Percentiles rank a stretch among this genome's conserved stretches.
These are phyloP conservation scores for Pharmacophagus antenor DNA, from an alignment of 2,888 invertebrate genomes.

Conservation along the genomic window DNA sequence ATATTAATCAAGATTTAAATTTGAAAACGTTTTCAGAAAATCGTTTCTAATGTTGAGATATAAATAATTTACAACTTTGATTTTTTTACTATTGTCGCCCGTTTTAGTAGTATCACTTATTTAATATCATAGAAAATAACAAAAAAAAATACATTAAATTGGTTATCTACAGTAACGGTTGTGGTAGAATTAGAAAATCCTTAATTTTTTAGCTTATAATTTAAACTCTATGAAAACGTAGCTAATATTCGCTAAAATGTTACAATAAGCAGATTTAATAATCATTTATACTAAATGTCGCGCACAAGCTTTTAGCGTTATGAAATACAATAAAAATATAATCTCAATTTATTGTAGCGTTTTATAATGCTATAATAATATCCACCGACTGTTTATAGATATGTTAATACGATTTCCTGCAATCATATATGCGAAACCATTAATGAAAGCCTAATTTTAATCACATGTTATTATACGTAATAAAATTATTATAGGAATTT, in stretches of 20 bases:
- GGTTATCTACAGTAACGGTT: slow-evolving; percentile 12
- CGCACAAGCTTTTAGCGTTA: slow-evolving; percentile 3
- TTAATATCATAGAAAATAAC: not conserved
- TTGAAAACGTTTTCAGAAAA: too few relatives aligned
- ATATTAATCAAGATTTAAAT: not conserved
- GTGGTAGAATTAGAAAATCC: slow-evolving; percentile 9
- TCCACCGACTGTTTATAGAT: not conserved
- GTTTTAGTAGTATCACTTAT: not conserved
- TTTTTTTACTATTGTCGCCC: not conserved
- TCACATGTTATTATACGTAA: not conserved
- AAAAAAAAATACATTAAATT: not conserved
- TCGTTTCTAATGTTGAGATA: too few relatives aligned
- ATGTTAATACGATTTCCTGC: not conserved
- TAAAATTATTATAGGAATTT: not conserved
- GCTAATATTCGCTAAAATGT: not conserved
- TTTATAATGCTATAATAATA: not conserved
- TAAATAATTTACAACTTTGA: not conserved
- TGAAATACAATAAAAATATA: not conserved
- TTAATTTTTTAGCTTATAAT: not conserved
- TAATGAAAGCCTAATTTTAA: not conserved
- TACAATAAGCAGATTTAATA: not conserved
- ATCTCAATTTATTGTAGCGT: not conserved
- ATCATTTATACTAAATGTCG: slow-evolving; percentile 1
- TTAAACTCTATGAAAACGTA: not conserved
- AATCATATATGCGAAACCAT: not conserved